Evolutionary conservation across 2,797 vertebrate genomes (phyloP).

Genomic region (Lepidocolaptes lacrymiger): DNA sequence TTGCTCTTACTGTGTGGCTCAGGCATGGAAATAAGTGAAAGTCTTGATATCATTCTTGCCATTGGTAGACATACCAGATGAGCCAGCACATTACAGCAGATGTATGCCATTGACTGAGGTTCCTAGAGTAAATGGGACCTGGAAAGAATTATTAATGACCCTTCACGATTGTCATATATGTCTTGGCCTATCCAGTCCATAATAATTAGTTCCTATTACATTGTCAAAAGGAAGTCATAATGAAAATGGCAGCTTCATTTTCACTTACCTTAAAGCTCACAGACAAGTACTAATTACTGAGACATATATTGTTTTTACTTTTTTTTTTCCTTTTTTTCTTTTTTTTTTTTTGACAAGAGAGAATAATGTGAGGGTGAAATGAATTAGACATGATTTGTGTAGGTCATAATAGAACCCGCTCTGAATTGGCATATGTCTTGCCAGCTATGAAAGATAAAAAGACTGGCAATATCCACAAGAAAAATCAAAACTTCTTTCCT

Average conservation of each 20-base stretch:
- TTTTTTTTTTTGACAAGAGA: not conserved
- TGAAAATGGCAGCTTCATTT: not conserved
- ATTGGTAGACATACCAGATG: not conserved
- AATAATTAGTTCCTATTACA: not conserved
- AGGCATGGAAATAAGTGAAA: not conserved
- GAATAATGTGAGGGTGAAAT: not conserved
- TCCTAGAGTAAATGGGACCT: not conserved
- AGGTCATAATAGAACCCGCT: not conserved
- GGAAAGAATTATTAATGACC: not conserved
- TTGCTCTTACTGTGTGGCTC: not conserved
- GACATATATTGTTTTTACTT: not conserved
- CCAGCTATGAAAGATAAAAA: not conserved
- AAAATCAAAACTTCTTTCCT: not conserved
- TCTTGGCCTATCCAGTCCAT: not conserved
- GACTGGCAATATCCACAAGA: not conserved
- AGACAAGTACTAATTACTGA: not conserved
- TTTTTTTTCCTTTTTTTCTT: no score
- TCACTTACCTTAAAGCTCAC: not conserved
- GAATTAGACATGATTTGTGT: not conserved
- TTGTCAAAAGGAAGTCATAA: not conserved
- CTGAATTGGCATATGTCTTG: not conserved
- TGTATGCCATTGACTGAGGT: not conserved
- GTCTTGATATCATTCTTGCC: not conserved
- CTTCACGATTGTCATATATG: not conserved
- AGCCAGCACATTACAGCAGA: not conserved